Percentiles rank a stretch among this genome's conserved stretches.
phyloP scores from a whole-genome alignment of 2,113 vertebrate species.

The Recurvirostra avosetta region DNA sequence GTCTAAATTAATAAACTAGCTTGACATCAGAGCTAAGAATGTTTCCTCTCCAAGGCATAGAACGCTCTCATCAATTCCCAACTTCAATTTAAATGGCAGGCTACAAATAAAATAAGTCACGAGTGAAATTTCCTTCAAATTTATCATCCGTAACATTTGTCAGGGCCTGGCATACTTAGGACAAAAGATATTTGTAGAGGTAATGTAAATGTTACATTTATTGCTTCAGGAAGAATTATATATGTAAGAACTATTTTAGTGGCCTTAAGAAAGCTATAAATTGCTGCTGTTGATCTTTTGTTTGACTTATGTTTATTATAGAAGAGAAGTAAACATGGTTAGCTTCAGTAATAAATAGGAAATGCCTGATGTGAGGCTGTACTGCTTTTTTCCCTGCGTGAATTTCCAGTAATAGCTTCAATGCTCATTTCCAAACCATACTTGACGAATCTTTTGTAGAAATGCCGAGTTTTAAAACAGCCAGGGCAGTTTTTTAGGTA shows the following conservation, averaged over 20 bases:
- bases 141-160: not conserved
- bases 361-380: not conserved
- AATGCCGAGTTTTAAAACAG: not conserved
- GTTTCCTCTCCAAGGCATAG: conserved; percentile 17
- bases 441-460: not conserved
- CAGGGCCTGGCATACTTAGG: not conserved
- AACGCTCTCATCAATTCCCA: not conserved
- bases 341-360: not conserved
- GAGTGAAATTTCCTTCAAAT: not conserved
- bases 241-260: not conserved
- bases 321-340: not conserved
- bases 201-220: not conserved
- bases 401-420: not conserved
- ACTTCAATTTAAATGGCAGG: not conserved
- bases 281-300: not conserved
- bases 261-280: not conserved
- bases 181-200: not conserved
- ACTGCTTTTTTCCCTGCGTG: not conserved
- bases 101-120: conserved; percentile 1
- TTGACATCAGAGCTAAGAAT: not conserved
- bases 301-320: not conserved
- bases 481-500: not conserved
- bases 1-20: conserved; percentile 17
- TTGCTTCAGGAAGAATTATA: not conserved
- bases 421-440: not conserved